Base-by-base conservation (phyloP, 1,140 invertebrate genomes). In the Drosophila oshimai region DNA sequence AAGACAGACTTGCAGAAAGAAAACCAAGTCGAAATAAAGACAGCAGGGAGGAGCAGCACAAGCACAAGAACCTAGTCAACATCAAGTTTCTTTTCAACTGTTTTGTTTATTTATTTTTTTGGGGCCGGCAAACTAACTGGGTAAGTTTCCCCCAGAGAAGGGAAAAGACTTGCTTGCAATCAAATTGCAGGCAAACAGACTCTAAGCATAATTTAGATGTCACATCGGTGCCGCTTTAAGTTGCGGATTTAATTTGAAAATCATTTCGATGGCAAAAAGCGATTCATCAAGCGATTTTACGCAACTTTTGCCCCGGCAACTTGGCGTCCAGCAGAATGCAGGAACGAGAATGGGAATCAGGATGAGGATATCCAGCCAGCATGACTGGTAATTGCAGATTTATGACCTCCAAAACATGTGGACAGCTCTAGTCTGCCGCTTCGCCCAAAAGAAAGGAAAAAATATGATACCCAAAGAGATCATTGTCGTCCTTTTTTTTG, bases 331-430 rank as follows among this genome's bases (percentile, higher is more conserved):
- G 28, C 41, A 17, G 45, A 34, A 51, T 39, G 18, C 22, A n/a
- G n/a, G n/a, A n/a, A n/a, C n/a, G n/a, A n/a, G n/a, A n/a, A n/a
- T n/a, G n/a, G n/a, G n/a, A n/a, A n/a, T n/a, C 26, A 45, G 72
- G 41, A 10, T 31, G 36, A 37, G 15, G 7, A 5, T 24, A 45
- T 26, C 10, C 31, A 65, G 15, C 31, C 61, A 39, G 73, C 79
- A 44, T 74, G 67, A 76, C 39, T 81, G 69, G 74, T 84, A 83
- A 84, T 83, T 84, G 78, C 62, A 78, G 78, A 83, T 83, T 83
- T 84, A 83, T 83, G 69, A 50, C 69, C 39, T 39, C 57, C 49
- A 61, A 78, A 84, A 84, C 79, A 84, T 83, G 74, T 84, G 78
- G 79, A 58, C 78, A 77, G 57, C 53, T 31, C 44, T 47, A 53